Evolutionary conservation across 2,797 vertebrate genomes (phyloP).

Genomic region (Acomys russatus): DNA sequence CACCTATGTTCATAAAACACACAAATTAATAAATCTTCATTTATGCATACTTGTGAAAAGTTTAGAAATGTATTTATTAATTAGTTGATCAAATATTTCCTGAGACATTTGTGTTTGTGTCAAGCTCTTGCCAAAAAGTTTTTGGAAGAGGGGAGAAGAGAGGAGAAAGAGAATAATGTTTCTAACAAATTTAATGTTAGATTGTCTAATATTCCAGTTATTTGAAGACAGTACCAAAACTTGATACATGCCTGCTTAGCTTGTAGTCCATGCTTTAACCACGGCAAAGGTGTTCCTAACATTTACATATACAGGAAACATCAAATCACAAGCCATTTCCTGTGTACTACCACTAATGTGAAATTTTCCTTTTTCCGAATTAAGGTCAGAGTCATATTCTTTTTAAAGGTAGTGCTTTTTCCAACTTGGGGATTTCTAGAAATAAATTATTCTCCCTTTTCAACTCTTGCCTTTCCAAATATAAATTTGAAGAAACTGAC

Average conservation of each 20-base stretch:
- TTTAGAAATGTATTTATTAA: conserved; percentile 25
- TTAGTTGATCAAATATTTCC: conserved; percentile 28
- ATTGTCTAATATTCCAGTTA: background rate
- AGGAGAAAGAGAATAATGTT: background rate
- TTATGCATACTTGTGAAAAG: background rate
- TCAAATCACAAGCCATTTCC: background rate
- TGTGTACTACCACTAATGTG: background rate
- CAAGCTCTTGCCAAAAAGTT: background rate
- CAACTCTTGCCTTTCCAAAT: background rate
- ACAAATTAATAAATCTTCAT: background rate
- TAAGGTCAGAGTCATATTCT: conserved; percentile 53
- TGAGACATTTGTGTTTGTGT: conserved; percentile 2
- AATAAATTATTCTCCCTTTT: conserved; percentile 46
- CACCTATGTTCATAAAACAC: background rate
- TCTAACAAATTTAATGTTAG: background rate
- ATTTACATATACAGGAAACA: background rate
- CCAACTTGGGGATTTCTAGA: conserved; percentile 42
- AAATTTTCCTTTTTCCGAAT: background rate
- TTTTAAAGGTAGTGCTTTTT: conserved; percentile 27
- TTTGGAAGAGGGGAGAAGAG: background rate
- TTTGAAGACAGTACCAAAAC: background rate
- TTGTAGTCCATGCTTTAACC: background rate
- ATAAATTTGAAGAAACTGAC: conserved; percentile 9
- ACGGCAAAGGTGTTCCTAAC: background rate
- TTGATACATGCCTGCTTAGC: background rate